Conservation (phyloP, 2,797 vertebrate species). For the Cottoperca gobio region DNA sequence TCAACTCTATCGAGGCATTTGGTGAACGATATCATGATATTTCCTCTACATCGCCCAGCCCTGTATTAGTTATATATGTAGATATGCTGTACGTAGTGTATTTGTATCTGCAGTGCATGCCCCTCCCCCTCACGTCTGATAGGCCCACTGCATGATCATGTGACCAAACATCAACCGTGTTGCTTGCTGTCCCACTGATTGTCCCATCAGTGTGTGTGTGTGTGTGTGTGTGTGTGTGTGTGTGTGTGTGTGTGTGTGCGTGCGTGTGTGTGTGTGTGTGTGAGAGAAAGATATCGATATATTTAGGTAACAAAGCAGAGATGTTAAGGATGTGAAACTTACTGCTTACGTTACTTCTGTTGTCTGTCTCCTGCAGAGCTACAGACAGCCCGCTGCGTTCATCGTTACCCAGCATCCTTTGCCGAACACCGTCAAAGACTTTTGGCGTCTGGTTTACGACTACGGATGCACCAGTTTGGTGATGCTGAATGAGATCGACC, state of each 20-base stretch:
- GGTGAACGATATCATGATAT: too few species aligned
- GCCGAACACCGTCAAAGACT: conserved; percentile 98
- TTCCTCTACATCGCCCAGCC: too few species aligned
- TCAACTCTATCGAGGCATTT: too few species aligned
- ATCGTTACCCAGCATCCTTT: conserved; percentile 98
- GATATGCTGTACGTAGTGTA: conserved; percentile 1
- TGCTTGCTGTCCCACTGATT: conserved; percentile 35
- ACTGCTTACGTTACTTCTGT: conserved; percentile 7
- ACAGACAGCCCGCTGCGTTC: conserved; percentile 98
- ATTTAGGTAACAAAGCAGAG: neutral
- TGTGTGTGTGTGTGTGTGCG: conserved; percentile 33
- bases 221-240: conserved; percentile 28
- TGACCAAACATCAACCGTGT: conserved; percentile 56
- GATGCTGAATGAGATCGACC: conserved; percentile 98
- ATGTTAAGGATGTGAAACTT: neutral
- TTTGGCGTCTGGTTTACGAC: conserved; percentile 99
- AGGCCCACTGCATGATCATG: conserved; percentile 78
- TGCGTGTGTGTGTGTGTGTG: conserved; percentile 33
- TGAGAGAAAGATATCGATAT: conserved; percentile 14
- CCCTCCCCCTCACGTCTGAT: conserved; percentile 28
- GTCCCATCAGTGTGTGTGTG: conserved; percentile 33
- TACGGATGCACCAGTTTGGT: conserved; percentile 98
- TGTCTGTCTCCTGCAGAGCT: conserved; percentile 86
- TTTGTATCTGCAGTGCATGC: conserved; percentile 60
- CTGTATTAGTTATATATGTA: conserved; percentile 1